A percentile compares a stretch with the other conserved stretches of the same genome.
Evolutionary conservation across 2,888 invertebrate species (phyloP).

Genomic region (Luffia ferchaultella): DNA sequence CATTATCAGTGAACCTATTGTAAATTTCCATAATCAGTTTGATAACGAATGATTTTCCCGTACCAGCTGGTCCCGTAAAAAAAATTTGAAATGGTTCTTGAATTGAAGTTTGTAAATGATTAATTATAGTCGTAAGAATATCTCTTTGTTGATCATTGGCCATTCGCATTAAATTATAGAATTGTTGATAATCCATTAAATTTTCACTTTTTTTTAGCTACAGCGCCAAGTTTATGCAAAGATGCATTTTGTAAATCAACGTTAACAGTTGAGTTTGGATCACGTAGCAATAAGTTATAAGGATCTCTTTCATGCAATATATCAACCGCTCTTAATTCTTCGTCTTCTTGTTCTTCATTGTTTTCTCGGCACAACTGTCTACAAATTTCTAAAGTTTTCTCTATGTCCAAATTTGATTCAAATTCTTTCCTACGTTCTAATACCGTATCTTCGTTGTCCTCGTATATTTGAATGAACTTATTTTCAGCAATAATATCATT

Average conservation of each 20-base stretch:
- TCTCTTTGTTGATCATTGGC: slow-evolving; percentile 18
- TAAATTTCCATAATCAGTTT: slow-evolving; percentile 37
- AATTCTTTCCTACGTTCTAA: slow-evolving; percentile 16
- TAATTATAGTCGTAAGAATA: slow-evolving; percentile 12
- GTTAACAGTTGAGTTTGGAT: slow-evolving; percentile 15
- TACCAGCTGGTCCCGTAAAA: slow-evolving; percentile 26
- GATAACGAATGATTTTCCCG: slow-evolving; percentile 29
- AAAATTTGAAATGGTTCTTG: slow-evolving; percentile 14
- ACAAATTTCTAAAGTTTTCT: slow-evolving; percentile 20
- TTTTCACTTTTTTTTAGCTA: slow-evolving; percentile 19
- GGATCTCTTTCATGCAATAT: slow-evolving; percentile 14
- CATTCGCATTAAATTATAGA: slow-evolving; percentile 16
- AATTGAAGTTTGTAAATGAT: slow-evolving; percentile 13
- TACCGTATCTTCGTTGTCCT: slow-evolving; percentile 9
- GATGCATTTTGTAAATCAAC: slow-evolving; percentile 17
- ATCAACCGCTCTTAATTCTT: slow-evolving; percentile 8
- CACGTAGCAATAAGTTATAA: slow-evolving; percentile 12
- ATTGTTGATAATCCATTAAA: slow-evolving; percentile 16
- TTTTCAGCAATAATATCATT: slow-evolving; percentile 2
- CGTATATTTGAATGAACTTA: slow-evolving; percentile 11
- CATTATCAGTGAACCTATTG: slow-evolving; percentile 27
- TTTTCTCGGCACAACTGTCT: slow-evolving; percentile 19
- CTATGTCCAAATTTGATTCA: slow-evolving; percentile 20
- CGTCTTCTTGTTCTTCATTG: slow-evolving; percentile 14
- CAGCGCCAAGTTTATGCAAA: slow-evolving; percentile 17